Base-by-base conservation (phyloP, 2,797 vertebrate genomes). In the Euphonia xanthogaster region DNA sequence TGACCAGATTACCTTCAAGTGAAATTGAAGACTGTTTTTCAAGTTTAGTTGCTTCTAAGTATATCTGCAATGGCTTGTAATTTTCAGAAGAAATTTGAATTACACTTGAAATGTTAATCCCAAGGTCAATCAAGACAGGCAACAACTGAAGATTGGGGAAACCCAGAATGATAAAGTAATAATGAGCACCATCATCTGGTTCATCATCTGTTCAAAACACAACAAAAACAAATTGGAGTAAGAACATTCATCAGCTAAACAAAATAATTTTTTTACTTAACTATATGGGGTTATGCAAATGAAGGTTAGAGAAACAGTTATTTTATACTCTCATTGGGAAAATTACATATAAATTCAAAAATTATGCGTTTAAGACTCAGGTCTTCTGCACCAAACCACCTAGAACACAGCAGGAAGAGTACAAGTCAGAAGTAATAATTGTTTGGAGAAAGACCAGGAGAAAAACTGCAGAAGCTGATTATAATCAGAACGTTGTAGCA, bases 131-230 rank as follows among this genome's bases (percentile, higher is more conserved):
- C 74, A 99, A 98, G 23, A 98, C 96, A 6, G 88, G 92, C 62
- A 99, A 93, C 28, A 99, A 96, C 68, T 98, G 98, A 27, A 98
- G 98, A 90, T 98, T 97, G 74, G 98, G 91, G 93, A 99, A 99
- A 78, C 98, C 99, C 93, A 98, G 72, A n/a, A 99, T 94, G 72
- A 99, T 97, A 93, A 99, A 95, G 95, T 99, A 99, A 94, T 98
- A 98, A 48, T 99, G 98, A 75, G 99, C 98, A 70, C 99, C 99
- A 54, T 98, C 98, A 18, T 98, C 98, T 82, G 99, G 99, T 96
- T 99, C 99, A 86, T 99, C 99, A 67, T 99, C 99, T 99, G 96
- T 80, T 87, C 72, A 96, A 96, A 95, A 96, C 18, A 97, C 50
- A 94, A 67, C 61, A 77, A 85, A 87, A 87, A 0, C 44, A 72